Evolutionary conservation across 2,888 invertebrate species (phyloP).

Genomic region (Perithous albicinctus): DNA sequence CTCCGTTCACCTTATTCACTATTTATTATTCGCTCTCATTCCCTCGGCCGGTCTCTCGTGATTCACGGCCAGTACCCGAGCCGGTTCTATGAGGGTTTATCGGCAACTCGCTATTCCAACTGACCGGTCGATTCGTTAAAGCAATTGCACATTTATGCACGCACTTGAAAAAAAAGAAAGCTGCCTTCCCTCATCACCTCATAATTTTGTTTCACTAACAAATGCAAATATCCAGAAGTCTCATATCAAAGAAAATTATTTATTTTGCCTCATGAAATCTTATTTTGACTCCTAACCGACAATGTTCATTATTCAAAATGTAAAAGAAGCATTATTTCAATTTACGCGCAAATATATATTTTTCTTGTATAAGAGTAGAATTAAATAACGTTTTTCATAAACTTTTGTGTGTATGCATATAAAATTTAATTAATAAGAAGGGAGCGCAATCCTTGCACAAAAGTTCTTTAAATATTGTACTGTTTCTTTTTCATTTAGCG

Average conservation of each 20-base stretch:
- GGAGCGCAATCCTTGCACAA: too few relatives aligned
- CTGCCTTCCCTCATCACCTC: not conserved
- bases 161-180: not conserved
- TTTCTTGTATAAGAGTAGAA: too few relatives aligned
- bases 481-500: too few relatives aligned
- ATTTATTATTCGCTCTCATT: slow-evolving; percentile 21
- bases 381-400: too few relatives aligned
- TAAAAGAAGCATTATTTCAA: too few relatives aligned
- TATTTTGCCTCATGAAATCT: not conserved
- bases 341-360: too few relatives aligned
- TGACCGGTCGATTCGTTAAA: slow-evolving; percentile 53
- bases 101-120: slow-evolving; percentile 32
- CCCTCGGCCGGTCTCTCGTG: slow-evolving; percentile 7
- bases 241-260: not conserved
- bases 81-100: slow-evolving; percentile 50
- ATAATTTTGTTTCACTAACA: not conserved
- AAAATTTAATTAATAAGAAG: too few relatives aligned
- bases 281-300: not conserved
- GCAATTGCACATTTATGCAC: slow-evolving; percentile 41
- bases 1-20: slow-evolving; percentile 10
- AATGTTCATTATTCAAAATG: not conserved
- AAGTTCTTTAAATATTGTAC: too few relatives aligned
- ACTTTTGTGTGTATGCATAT: too few relatives aligned
- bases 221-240: not conserved
- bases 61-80: slow-evolving; percentile 22